A percentile compares a stretch with the other conserved stretches of the same genome.
Conservation (phyloP, 2,113 vertebrate genomes). For the Rhombomys opimus region DNA sequence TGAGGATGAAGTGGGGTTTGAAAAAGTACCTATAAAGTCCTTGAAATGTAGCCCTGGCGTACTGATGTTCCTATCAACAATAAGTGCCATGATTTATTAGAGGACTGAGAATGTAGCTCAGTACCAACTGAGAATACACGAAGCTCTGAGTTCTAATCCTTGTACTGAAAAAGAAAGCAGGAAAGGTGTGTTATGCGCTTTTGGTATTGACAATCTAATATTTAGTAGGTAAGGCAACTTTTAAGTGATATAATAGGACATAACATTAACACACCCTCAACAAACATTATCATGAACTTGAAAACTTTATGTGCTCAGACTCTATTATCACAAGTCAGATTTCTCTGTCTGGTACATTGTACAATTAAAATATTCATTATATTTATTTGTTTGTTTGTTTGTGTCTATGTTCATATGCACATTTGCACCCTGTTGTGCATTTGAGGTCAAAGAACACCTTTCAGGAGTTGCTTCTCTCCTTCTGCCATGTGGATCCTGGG, state of each 20-base stretch:
- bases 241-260: not conserved
- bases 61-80: not conserved
- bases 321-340: not conserved
- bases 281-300: not conserved
- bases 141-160: not conserved
- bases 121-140: not conserved
- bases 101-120: not conserved
- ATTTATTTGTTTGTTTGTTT: not conserved
- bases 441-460: not conserved
- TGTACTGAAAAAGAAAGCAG: not conserved
- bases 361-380: not conserved
- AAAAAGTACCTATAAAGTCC: not conserved
- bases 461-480: not conserved
- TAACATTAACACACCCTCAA: not conserved
- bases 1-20: constrained; percentile 29
- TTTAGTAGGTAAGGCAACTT: constrained; percentile 20
- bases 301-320: not conserved
- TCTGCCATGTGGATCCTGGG: not conserved
- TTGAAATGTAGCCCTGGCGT: not conserved
- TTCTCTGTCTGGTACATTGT: not conserved
- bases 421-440: not conserved
- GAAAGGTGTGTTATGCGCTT: not conserved
- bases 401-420: not conserved
- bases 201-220: constrained; percentile 18
- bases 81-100: not conserved